A percentile compares a stretch with the other conserved stretches of the same genome.
Conservation (phyloP, 2,797 vertebrate genomes). For the Microctenopoma lineatum region DNA sequence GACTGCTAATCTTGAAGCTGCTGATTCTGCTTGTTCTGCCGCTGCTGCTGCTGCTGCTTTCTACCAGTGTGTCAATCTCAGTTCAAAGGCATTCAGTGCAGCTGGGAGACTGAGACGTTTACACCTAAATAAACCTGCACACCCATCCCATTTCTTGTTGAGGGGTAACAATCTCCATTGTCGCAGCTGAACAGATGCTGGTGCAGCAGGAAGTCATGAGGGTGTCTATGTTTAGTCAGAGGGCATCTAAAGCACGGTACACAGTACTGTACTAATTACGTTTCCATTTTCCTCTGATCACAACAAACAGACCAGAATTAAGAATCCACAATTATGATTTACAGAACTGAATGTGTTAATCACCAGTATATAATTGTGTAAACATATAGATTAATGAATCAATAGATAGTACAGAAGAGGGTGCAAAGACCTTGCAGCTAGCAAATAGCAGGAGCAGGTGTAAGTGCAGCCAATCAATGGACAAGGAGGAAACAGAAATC, state of each 20-base stretch:
- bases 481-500: no score
- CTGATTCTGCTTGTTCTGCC: slow-evolving; percentile 26
- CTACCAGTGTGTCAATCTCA: slow-evolving; percentile 40
- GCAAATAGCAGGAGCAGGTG: no score
- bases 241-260: neutral
- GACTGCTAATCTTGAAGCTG: slow-evolving; percentile 26
- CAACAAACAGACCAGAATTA: neutral
- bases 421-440: no score
- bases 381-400: no score
- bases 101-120: neutral
- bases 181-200: slow-evolving; percentile 7
- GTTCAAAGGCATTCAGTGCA: neutral
- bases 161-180: neutral
- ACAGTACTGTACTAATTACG: neutral
- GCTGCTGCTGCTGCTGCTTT: slow-evolving; percentile 16
- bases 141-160: neutral
- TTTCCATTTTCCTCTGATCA: neutral
- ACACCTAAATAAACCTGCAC: slow-evolving; percentile 20
- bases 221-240: neutral
- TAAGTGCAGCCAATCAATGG: no score
- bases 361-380: neutral
- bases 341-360: neutral
- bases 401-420: no score
- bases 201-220: slow-evolving; percentile 6
- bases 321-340: neutral